phyloP scores from a whole-genome alignment of 2,888 invertebrate species.

The Esperia sulphurella region DNA sequence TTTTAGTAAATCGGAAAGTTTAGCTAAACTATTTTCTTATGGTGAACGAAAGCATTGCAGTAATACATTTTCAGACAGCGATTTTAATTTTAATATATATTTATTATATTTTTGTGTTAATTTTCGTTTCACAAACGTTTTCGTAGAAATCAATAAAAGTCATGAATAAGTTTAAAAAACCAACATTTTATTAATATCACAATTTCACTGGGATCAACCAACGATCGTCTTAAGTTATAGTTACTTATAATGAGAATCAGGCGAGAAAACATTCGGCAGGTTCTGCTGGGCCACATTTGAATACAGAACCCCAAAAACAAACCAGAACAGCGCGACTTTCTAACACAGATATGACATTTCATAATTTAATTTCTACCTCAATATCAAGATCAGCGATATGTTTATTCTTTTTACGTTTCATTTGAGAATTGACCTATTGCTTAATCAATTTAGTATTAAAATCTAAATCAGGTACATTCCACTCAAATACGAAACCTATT shows the following conservation, averaged over 20 bases:
- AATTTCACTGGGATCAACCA: conserved; percentile 65
- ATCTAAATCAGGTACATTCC: conserved; percentile 69
- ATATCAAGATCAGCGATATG: conserved; percentile 15
- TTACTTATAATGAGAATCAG: conserved; percentile 40
- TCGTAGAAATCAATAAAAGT: not conserved
- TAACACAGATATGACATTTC: conserved; percentile 25
- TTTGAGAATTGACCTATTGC: conserved; percentile 39
- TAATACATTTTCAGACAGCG: too few relatives aligned
- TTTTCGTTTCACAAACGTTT: too few relatives aligned
- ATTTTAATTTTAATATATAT: too few relatives aligned
- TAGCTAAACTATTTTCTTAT: too few relatives aligned
- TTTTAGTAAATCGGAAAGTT: too few relatives aligned
- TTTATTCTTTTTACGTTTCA: conserved; percentile 6
- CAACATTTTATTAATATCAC: conserved; percentile 77
- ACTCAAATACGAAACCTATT: conserved; percentile 29
- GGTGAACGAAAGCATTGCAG: too few relatives aligned
- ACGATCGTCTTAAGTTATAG: conserved; percentile 40
- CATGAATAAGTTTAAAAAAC: conserved; percentile 26
- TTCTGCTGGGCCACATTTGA: conserved; percentile 10
- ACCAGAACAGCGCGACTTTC: conserved; percentile 24
- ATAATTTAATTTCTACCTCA: conserved; percentile 27
- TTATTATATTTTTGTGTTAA: too few relatives aligned
- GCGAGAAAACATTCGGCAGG: conserved; percentile 32
- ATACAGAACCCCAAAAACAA: conserved; percentile 6
- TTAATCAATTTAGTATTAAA: conserved; percentile 8